A percentile compares a stretch with the other conserved stretches of the same genome.
phyloP scores from a whole-genome alignment of 2,113 vertebrate genomes.

The Tychaedon coryphoeus region DNA sequence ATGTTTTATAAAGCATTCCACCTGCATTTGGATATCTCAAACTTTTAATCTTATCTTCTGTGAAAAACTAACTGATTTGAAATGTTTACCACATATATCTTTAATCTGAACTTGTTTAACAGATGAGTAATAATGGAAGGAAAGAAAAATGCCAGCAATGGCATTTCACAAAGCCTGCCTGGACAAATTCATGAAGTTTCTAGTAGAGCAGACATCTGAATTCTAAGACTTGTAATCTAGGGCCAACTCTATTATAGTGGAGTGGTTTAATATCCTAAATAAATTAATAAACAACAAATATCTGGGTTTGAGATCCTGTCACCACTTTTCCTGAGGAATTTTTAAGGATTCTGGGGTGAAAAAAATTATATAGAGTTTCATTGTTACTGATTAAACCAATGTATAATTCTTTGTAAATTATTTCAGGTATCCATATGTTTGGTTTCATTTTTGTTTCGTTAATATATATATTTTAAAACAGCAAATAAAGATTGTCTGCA shows the following conservation, averaged over 20 bases:
- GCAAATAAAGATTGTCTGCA: not conserved
- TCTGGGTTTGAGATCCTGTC: not conserved
- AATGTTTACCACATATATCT: not conserved
- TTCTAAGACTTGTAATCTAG: not conserved
- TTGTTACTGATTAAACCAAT: not conserved
- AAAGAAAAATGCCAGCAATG: not conserved
- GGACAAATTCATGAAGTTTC: not conserved
- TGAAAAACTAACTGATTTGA: not conserved
- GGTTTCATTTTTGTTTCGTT: not conserved
- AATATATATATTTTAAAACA: not conserved
- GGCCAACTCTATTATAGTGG: not conserved
- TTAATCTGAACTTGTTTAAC: not conserved
- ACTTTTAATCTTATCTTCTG: not conserved
- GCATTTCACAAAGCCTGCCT: not conserved
- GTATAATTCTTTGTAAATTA: not conserved
- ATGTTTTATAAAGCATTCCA: not conserved
- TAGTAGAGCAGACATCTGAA: not conserved
- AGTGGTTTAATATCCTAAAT: not conserved
- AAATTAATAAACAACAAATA: not conserved
- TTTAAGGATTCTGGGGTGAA: not conserved
- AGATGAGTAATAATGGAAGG: not conserved
- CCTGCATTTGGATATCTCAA: not conserved
- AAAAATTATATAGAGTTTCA: not conserved
- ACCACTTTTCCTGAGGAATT: not conserved
- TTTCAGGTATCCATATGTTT: not conserved